These are phyloP conservation scores for Gryllus bimaculatus DNA, from an alignment of 1,140 invertebrate species.

Conservation along the genomic window DNA sequence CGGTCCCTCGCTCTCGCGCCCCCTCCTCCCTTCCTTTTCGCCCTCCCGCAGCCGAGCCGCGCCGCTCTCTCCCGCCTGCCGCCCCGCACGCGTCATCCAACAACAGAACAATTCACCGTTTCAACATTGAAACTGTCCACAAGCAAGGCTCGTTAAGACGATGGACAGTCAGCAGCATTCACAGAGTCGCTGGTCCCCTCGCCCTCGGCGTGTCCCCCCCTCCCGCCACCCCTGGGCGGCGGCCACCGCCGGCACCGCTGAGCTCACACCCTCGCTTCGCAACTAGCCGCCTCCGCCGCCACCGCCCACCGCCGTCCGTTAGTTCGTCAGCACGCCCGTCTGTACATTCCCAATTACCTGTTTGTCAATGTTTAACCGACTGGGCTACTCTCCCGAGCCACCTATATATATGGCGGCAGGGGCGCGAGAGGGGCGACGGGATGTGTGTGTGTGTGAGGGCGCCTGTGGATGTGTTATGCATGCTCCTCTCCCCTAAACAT, in stretches of 20 bases:
- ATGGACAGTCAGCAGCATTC: conserved; percentile 17
- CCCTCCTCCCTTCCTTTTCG: not conserved
- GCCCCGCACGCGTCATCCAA: not conserved
- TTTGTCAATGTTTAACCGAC: conserved; percentile 20
- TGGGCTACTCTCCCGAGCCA: not conserved
- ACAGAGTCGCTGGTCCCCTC: not conserved
- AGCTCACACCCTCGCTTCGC: too few species aligned
- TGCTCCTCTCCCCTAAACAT: not conserved
- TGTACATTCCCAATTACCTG: conserved; percentile 21
- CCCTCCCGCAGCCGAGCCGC: not conserved
- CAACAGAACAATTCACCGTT: conserved; percentile 20
- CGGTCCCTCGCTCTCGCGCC: not conserved
- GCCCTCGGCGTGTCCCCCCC: not conserved
- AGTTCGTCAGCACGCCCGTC: conserved; percentile 8
- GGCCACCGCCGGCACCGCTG: not conserved
- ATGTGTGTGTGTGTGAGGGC: not conserved
- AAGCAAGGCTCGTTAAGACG: conserved; percentile 19
- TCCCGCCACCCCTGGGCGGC: not conserved
- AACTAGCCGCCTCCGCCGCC: not conserved
- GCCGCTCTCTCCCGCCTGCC: not conserved
- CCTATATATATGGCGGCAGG: not conserved
- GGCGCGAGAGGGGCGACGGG: too few species aligned
- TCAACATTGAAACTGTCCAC: conserved; percentile 20
- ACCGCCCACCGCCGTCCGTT: not conserved
- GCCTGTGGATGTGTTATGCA: not conserved